These are phyloP conservation scores for Sinocyclocheilus rhinocerous DNA, from an alignment of 2,113 vertebrate genomes.

Conservation along the genomic window DNA sequence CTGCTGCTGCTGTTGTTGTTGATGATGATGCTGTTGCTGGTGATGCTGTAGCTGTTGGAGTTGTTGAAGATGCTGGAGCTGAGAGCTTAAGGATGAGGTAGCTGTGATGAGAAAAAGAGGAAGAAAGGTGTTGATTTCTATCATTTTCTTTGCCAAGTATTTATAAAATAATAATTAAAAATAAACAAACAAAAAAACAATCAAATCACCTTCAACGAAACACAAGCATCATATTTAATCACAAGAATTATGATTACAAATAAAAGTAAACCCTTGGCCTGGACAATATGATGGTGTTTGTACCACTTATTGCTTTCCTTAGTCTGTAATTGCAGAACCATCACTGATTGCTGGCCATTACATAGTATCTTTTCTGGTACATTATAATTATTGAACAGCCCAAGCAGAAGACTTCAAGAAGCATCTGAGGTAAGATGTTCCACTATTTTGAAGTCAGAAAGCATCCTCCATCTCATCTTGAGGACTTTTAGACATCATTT, in stretches of 20 bases:
- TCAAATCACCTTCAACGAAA: background rate
- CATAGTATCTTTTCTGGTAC: background rate
- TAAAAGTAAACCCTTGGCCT: background rate
- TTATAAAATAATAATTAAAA: too few species aligned
- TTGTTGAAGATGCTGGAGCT: slow-evolving; percentile 98
- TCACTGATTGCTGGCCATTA: slow-evolving; percentile 22
- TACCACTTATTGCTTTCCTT: background rate
- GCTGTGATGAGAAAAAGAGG: slow-evolving; percentile 75
- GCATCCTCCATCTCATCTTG: slow-evolving; percentile 11
- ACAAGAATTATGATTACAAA: background rate
- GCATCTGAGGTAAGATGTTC: slow-evolving; percentile 14
- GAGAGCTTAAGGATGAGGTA: slow-evolving; percentile 99
- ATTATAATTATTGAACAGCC: slow-evolving; percentile 23
- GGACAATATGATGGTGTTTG: background rate
- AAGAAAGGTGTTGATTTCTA: background rate
- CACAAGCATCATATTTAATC: background rate
- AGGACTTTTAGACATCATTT: slow-evolving; percentile 31
- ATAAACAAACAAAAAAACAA: too few species aligned
- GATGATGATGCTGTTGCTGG: slow-evolving; percentile 79
- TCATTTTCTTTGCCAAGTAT: background rate
- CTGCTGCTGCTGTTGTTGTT: slow-evolving; percentile 69
- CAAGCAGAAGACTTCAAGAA: slow-evolving; percentile 30
- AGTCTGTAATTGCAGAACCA: background rate
- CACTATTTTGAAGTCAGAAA: slow-evolving; percentile 16
- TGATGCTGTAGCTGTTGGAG: slow-evolving; percentile 94